Conservation (phyloP, 2,113 vertebrate species). For the Pachypanchax playfairii region DNA sequence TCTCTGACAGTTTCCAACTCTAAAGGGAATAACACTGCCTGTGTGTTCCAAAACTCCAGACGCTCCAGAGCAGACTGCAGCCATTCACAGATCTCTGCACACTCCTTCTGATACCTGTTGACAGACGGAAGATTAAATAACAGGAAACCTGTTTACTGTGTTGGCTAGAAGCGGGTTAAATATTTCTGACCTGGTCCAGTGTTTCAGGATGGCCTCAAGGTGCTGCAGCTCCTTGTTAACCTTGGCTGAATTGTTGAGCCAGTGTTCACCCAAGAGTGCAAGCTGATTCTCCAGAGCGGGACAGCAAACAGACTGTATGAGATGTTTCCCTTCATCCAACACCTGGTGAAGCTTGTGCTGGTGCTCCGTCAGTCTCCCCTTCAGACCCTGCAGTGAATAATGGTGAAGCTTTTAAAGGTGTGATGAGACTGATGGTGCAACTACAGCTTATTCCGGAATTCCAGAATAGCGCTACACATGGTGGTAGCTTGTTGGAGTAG, state of each 20-base stretch:
- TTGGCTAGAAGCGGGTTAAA: background rate
- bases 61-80: conserved; percentile 89
- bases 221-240: conserved; percentile 91
- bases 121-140: background rate
- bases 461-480: no score
- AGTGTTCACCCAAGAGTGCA: conserved; percentile 88
- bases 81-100: conserved; percentile 86
- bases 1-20: conserved; percentile 92
- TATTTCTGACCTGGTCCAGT: conserved; percentile 90
- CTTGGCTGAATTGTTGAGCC: conserved; percentile 87
- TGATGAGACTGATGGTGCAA: no score
- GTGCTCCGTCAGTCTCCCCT: conserved; percentile 84
- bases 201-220: conserved; percentile 90
- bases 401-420: background rate
- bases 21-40: conserved; percentile 92
- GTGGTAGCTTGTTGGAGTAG: no score
- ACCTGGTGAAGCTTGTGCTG: conserved; percentile 92
- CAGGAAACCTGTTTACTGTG: rapidly evolving
- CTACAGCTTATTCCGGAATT: no score
- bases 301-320: conserved; percentile 88
- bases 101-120: conserved; percentile 90
- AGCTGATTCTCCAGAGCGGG: conserved; percentile 89
- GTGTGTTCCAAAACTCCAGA: conserved; percentile 92
- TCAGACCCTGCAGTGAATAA: conserved; percentile 77
- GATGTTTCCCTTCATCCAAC: conserved; percentile 91